Base-by-base conservation (phyloP, 2,113 vertebrate genomes). In the Neolamprologus sp. region DNA sequence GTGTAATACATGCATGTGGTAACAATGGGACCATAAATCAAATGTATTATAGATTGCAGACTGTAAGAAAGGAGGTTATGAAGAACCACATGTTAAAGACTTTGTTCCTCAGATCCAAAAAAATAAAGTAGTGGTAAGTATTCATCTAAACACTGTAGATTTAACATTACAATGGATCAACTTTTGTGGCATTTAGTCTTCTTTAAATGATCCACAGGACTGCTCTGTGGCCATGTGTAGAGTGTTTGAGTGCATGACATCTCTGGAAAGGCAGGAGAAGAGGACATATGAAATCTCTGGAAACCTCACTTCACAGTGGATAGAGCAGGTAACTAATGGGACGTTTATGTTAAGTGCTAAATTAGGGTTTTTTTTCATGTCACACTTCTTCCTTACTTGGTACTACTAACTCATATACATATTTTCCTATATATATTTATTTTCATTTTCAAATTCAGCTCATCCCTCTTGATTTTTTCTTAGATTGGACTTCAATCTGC, bases 251-350 rank as follows among this genome's bases (percentile, higher is more conserved):
- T 98, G 97, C 87, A 85, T 4, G 1, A 10, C 31, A 26, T 88
- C 85, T 85, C 95, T 84, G 80, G 89, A 5, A n/a, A 89, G 85
- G 87, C 84, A 84, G 33, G 91, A 95, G 6, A 54, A 53, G 0
- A 85, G 89, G 14, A 80, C 60, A 3, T 97, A 96, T 92, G 86
- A n/a, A 42, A 94, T 98, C 79, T 94, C 94, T 58, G 96, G 95
- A n/a, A 95, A 96, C 68, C 86, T 97, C 7, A 96, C 94, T 85
- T 96, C 97, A 2, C 53, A 23, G 21, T 98, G 96, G 65, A 73
- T 73, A 45, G 65, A 73, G 65, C 65, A 73, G 65, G 65, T 73
- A 73, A 42, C 5, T 45, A 97, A 80, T 96, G 75, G 84, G 47
- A 33, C 0, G 3, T 12, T 49, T 51, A 63, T 79, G 73, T 19